A percentile compares a stretch with the other conserved stretches of the same genome.
Conservation (phyloP, 2,113 vertebrate species). For the Corythoichthys haematopterus region DNA sequence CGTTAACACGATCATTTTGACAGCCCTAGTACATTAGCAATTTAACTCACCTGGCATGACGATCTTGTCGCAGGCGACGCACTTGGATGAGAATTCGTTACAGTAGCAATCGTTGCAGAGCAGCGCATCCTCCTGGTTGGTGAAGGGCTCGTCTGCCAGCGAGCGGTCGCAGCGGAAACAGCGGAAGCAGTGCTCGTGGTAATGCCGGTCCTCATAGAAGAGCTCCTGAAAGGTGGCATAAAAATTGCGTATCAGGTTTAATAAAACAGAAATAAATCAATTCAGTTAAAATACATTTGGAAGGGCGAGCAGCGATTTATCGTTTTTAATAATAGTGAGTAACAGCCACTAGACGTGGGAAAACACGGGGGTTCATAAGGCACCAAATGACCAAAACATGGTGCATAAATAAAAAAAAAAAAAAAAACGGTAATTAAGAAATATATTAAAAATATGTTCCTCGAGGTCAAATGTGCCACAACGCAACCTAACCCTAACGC, state of each 20-base stretch:
- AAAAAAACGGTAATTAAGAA: too few relatives aligned
- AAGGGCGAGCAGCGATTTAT: too few relatives aligned
- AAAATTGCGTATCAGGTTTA: slow-evolving; percentile 4
- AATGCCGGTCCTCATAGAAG: slow-evolving; percentile 94
- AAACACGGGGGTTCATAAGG: too few relatives aligned
- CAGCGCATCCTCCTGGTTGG: slow-evolving; percentile 88
- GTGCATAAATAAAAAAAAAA: too few relatives aligned
- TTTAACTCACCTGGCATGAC: slow-evolving; percentile 88
- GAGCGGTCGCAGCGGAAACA: slow-evolving; percentile 96
- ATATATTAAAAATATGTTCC: too few relatives aligned
- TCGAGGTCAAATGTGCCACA: too few relatives aligned
- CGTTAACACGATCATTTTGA: too few relatives aligned
- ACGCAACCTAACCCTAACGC: too few relatives aligned
- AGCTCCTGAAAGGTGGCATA: slow-evolving; percentile 78
- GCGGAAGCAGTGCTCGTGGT: slow-evolving; percentile 94
- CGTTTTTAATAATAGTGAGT: too few relatives aligned
- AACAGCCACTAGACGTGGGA: too few relatives aligned
- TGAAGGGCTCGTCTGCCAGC: slow-evolving; percentile 91
- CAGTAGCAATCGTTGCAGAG: slow-evolving; percentile 97
- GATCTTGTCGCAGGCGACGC: slow-evolving; percentile 88
- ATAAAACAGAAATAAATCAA: slow-evolving; percentile 16
- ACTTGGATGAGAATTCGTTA: slow-evolving; percentile 95
- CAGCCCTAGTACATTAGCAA: not conserved
- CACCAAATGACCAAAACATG: too few relatives aligned
- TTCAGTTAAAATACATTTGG: not conserved